Percentiles rank a stretch among this genome's conserved stretches.
phyloP scores from a whole-genome alignment of 1,140 invertebrate genomes.

The Drosophila rhopaloa region DNA sequence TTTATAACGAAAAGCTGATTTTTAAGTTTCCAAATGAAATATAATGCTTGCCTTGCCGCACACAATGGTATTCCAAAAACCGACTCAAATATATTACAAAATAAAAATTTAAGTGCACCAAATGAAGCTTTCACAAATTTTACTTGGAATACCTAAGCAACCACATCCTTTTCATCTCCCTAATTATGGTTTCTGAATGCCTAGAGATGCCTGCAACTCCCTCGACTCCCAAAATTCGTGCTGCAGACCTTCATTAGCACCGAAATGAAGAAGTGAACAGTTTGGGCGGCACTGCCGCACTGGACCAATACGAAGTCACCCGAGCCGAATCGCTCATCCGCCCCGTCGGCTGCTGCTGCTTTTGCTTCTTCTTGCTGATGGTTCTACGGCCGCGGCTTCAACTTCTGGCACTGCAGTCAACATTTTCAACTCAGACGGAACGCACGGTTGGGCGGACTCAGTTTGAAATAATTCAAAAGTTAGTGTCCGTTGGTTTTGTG shows the following conservation, averaged over 20 bases:
- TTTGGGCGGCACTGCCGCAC: conserved; percentile 15
- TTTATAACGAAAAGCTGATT: no score
- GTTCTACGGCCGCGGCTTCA: conserved; percentile 18
- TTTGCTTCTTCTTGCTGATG: conserved; percentile 24
- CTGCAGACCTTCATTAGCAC: conserved; percentile 3
- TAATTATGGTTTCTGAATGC: not conserved
- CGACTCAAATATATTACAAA: no score
- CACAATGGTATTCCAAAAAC: no score
- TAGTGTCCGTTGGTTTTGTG: conserved; percentile 9
- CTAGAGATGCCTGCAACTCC: not conserved
- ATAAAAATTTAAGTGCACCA: no score
- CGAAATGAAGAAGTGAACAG: conserved; percentile 24
- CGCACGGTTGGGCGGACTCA: conserved; percentile 62
- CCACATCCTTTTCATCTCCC: not conserved
- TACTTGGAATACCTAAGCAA: not conserved
- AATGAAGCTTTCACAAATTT: not conserved
- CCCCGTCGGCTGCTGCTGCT: conserved; percentile 12
- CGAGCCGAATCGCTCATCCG: conserved; percentile 29
- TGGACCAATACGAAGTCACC: conserved; percentile 51
- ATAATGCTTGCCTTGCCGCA: no score
- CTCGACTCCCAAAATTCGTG: not conserved
- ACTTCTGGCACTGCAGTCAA: conserved; percentile 60
- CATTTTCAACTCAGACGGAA: conserved; percentile 62
- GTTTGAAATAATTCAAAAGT: conserved; percentile 34
- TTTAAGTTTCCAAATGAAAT: no score